Conservation (phyloP, 2,888 invertebrate species). For the Pachydiplax longipennis region DNA sequence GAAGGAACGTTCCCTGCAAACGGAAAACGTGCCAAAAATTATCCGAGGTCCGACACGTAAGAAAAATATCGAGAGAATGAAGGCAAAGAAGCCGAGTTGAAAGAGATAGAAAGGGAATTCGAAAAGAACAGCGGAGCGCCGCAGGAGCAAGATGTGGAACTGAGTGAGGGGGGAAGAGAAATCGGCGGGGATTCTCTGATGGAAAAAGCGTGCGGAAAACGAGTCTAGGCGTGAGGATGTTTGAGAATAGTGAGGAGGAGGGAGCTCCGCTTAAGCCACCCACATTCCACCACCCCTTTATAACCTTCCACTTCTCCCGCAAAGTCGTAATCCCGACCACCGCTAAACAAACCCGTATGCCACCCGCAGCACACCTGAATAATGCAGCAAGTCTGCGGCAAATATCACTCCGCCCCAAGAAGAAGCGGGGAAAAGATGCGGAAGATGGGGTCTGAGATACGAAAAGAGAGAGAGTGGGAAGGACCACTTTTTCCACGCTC, state of each 20-base stretch:
- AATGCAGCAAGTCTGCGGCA: constrained; percentile 41
- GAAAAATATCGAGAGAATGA: too few relatives aligned
- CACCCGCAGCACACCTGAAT: constrained; percentile 44
- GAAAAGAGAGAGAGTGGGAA: neutral
- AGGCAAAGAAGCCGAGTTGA: too few relatives aligned
- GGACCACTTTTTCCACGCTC: neutral
- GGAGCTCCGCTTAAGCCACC: neutral
- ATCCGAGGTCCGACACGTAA: too few relatives aligned
- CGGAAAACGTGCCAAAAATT: too few relatives aligned
- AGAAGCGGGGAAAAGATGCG: neutral
- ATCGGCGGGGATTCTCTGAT: neutral
- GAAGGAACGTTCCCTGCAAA: too few relatives aligned
- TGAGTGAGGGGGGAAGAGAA: neutral
- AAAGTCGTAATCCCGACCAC: constrained; percentile 28
- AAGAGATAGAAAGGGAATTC: too few relatives aligned
- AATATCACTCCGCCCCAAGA: constrained; percentile 26
- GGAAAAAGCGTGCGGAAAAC: neutral
- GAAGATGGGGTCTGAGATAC: neutral
- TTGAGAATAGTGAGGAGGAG: neutral
- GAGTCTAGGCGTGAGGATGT: neutral
- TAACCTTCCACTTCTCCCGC: neutral
- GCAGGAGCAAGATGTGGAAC: neutral
- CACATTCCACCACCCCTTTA: neutral
- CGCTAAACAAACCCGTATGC: constrained; percentile 42
- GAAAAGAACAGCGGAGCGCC: neutral